phyloP scores from a whole-genome alignment of 1,140 invertebrate genomes.

The Chionoecetes opilio region DNA sequence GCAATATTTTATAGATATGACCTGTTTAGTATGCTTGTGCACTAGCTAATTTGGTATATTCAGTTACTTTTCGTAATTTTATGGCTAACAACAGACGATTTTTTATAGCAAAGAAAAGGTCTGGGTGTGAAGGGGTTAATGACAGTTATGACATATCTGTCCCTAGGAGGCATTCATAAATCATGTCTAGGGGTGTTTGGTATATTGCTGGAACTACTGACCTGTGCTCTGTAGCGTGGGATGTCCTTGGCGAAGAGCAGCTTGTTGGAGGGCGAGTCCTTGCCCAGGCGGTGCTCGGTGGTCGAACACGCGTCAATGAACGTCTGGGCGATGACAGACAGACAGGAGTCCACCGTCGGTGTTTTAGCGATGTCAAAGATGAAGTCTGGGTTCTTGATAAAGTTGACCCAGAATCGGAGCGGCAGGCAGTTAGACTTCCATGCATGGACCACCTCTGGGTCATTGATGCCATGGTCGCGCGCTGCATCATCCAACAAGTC shows the following conservation, averaged over 20 bases:
- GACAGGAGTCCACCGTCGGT: slow-evolving; percentile 94
- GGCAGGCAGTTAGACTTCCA: slow-evolving; percentile 95
- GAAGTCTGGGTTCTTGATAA: slow-evolving; percentile 98
- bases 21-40: no score
- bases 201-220: background rate
- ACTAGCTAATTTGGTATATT: no score
- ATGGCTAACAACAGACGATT: no score
- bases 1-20: no score
- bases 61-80: no score
- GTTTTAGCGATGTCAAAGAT: slow-evolving; percentile 98
- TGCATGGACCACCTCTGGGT: slow-evolving; percentile 95
- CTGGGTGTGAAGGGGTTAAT: no score
- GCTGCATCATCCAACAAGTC: slow-evolving; percentile 97
- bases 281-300: slow-evolving; percentile 93
- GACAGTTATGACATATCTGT: background rate
- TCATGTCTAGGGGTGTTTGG: no score
- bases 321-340: slow-evolving; percentile 97
- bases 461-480: slow-evolving; percentile 90
- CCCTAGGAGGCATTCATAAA: no score
- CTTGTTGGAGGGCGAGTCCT: slow-evolving; percentile 98
- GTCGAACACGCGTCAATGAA: slow-evolving; percentile 98
- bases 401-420: slow-evolving; percentile 97
- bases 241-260: slow-evolving; percentile 97
- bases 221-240: slow-evolving; percentile 88
- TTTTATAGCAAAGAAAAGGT: no score